phyloP scores from a whole-genome alignment of 2,888 invertebrate species.

The Gymnosoma rotundatum region DNA sequence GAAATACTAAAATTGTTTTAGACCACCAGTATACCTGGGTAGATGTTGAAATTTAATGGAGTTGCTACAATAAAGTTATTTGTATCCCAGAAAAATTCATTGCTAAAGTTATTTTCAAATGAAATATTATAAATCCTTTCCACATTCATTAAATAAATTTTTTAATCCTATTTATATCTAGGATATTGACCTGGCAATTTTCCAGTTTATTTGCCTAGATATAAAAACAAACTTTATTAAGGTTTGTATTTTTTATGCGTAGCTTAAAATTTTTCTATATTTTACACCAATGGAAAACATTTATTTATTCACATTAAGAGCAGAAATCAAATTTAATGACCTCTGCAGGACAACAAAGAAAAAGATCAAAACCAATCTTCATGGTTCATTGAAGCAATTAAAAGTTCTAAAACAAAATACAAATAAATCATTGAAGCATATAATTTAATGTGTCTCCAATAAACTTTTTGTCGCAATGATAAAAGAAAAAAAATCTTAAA shows the following conservation, averaged over 20 bases:
- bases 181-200: too few species aligned
- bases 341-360: constrained; percentile 17
- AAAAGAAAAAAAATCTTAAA: constrained; percentile 9
- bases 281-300: neutral
- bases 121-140: too few species aligned
- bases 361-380: constrained; percentile 61
- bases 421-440: constrained; percentile 49
- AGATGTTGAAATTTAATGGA: too few species aligned
- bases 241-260: neutral
- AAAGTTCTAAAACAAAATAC: constrained; percentile 60
- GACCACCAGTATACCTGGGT: too few species aligned
- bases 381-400: constrained; percentile 71
- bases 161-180: too few species aligned
- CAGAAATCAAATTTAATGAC: constrained; percentile 36
- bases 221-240: too few species aligned
- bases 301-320: neutral
- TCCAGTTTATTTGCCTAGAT: too few species aligned
- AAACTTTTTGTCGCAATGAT: constrained; percentile 57
- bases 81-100: neutral
- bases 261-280: too few species aligned
- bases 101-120: neutral
- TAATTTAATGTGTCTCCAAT: constrained; percentile 55
- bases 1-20: too few species aligned
- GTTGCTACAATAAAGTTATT: too few species aligned
- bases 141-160: too few species aligned